Conservation (phyloP, 2,797 vertebrate species). For the Lagorchestes hirsutus region DNA sequence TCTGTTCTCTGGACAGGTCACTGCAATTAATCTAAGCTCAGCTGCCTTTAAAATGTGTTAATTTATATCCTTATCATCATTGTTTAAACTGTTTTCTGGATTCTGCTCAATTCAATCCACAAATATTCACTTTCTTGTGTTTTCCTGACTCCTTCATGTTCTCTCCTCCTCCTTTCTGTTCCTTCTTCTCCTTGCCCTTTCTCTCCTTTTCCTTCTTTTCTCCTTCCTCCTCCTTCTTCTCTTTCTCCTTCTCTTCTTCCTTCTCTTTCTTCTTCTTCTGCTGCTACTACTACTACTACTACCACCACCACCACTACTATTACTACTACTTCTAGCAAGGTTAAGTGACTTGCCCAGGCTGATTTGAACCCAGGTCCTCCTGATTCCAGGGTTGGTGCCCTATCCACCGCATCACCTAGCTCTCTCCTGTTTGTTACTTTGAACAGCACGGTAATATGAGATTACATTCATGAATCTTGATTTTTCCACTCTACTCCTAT, state of each 20-base stretch:
- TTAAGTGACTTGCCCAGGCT: no score
- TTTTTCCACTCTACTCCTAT: background rate
- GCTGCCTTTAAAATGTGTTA: background rate
- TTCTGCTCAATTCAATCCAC: background rate
- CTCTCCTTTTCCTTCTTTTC: no score
- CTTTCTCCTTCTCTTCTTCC: no score
- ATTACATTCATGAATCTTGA: background rate
- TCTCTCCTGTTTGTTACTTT: background rate
- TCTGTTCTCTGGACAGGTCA: background rate
- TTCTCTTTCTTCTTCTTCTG: no score
- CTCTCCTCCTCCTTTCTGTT: background rate
- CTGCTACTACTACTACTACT: no score
- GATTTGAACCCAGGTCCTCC: background rate
- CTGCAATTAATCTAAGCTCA: background rate
- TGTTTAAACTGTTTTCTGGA: background rate
- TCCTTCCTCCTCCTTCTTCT: no score
- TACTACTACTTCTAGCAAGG: no score
- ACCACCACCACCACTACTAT: no score
- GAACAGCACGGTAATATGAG: background rate
- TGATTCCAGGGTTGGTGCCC: background rate
- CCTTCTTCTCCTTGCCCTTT: no score
- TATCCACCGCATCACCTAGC: background rate
- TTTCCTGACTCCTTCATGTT: background rate
- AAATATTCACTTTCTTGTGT: background rate
- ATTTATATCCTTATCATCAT: background rate